Evolutionary conservation across 1,140 invertebrate species (phyloP).

Genomic region (Nasonia giraulti): DNA sequence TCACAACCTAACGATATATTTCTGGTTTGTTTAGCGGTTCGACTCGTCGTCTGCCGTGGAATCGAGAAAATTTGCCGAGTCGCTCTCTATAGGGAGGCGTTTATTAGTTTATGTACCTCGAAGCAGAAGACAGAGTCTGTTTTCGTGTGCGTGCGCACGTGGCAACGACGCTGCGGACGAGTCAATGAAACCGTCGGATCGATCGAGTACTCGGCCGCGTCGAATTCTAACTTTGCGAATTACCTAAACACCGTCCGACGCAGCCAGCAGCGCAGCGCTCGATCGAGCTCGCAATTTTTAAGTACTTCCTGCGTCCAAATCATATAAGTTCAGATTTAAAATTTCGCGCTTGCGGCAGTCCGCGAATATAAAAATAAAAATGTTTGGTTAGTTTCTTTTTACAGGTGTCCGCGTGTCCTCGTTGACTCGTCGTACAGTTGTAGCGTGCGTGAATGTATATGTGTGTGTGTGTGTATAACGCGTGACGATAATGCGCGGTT

Average conservation of each 20-base stretch:
- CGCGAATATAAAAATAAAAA: not conserved
- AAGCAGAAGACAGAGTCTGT: constrained; percentile 36
- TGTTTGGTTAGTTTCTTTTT: not conserved
- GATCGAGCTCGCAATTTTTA: not conserved
- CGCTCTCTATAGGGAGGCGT: not conserved
- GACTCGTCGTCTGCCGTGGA: not conserved
- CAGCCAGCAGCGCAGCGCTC: not conserved
- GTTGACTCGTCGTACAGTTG: not conserved
- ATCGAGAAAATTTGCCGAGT: not conserved
- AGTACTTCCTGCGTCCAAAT: not conserved
- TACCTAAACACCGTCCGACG: not conserved
- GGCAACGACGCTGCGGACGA: constrained; percentile 14
- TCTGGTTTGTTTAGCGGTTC: constrained; percentile 1
- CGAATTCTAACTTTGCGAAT: not conserved
- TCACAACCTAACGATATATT: constrained; percentile 43
- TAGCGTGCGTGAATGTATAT: not conserved
- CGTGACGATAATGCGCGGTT: constrained; percentile 1
- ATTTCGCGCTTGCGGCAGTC: not conserved
- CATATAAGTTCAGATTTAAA: not conserved
- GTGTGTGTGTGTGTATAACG: not conserved
- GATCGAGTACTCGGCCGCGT: not conserved
- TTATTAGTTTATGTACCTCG: constrained; percentile 13
- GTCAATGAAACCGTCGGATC: constrained; percentile 8
- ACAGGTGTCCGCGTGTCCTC: not conserved
- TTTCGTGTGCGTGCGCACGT: not conserved